Conservation (phyloP, 2,113 vertebrate genomes). For the Pseudopodoces humilis region DNA sequence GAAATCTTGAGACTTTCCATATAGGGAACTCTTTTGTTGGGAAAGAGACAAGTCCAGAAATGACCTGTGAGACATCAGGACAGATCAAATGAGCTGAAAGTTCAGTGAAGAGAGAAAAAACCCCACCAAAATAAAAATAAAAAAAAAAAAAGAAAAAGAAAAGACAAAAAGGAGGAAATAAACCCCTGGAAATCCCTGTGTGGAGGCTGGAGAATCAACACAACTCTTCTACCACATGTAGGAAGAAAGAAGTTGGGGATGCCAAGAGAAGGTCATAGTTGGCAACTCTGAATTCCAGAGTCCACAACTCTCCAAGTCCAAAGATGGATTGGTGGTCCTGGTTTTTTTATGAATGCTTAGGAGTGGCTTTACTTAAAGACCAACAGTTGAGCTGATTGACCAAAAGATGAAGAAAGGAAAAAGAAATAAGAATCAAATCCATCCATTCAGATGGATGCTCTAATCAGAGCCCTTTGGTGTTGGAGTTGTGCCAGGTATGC, state of each 20-base stretch:
- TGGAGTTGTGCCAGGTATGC: neutral
- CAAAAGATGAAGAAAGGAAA: neutral
- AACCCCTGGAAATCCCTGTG: neutral
- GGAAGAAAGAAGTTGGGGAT: neutral
- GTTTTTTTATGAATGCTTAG: neutral
- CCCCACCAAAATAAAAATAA: too few species aligned
- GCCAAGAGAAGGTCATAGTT: neutral
- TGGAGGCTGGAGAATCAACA: neutral
- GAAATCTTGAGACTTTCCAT: neutral
- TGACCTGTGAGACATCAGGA: neutral
- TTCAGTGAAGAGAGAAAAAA: neutral
- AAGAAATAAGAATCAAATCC: neutral
- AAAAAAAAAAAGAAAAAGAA: too few species aligned
- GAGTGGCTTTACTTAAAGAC: neutral
- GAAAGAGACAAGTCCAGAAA: neutral
- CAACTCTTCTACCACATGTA: fast-evolving
- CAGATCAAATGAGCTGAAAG: neutral
- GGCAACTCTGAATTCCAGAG: neutral
- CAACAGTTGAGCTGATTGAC: neutral
- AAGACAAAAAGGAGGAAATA: neutral
- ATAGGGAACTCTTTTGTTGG: neutral
- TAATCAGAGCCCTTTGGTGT: neutral
- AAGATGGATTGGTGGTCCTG: neutral
- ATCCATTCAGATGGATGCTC: neutral
- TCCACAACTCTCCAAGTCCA: neutral